Evolutionary conservation across 2,888 invertebrate species (phyloP).

Genomic region (Electrophaes corylata): DNA sequence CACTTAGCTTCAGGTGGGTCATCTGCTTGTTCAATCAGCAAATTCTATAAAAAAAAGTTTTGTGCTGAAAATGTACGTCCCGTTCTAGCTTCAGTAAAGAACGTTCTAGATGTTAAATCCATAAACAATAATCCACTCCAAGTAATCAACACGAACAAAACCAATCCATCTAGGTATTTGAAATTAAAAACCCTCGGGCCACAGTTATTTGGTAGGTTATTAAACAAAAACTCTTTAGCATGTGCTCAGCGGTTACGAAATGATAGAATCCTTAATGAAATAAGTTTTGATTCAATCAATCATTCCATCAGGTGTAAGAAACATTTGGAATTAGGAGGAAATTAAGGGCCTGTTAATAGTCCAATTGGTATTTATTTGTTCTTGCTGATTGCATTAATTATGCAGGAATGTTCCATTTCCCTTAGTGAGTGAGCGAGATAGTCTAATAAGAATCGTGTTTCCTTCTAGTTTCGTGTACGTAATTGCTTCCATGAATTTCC

Average conservation of each 20-base stretch:
- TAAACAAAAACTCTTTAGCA: slow-evolving; percentile 24
- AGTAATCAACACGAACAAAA: background rate
- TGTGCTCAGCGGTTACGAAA: slow-evolving; percentile 30
- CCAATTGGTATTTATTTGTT: slow-evolving; percentile 22
- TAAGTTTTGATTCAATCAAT: slow-evolving; percentile 43
- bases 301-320: slow-evolving; percentile 35
- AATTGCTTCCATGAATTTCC: slow-evolving; percentile 30
- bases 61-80: too few species aligned
- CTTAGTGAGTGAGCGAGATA: slow-evolving; percentile 4
- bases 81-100: background rate
- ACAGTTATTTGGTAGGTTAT: slow-evolving; percentile 8
- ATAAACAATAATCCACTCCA: background rate
- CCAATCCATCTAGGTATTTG: slow-evolving; percentile 12
- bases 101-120: background rate
- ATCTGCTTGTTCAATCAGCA: too few species aligned
- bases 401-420: slow-evolving; percentile 9
- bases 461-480: slow-evolving; percentile 24
- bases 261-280: slow-evolving; percentile 44
- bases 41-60: too few species aligned
- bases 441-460: slow-evolving; percentile 11
- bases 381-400: slow-evolving; percentile 14
- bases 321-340: slow-evolving; percentile 26
- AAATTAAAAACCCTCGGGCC: slow-evolving; percentile 13
- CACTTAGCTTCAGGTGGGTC: too few species aligned
- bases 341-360: slow-evolving; percentile 15